phyloP scores from a whole-genome alignment of 2,888 invertebrate genomes.

The Oxystoma pomonae region DNA sequence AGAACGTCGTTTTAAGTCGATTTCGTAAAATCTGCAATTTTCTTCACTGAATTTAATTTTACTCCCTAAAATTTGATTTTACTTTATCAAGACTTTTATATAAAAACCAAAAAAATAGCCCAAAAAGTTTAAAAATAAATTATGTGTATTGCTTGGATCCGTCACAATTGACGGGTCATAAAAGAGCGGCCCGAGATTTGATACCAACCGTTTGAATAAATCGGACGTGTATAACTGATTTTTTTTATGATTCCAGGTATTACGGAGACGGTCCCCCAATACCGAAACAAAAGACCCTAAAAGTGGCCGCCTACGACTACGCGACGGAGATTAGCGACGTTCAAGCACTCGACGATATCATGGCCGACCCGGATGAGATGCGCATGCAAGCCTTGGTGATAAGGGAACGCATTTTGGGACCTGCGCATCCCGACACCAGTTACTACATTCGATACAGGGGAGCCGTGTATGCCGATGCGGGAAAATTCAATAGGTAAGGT shows the following conservation, averaged over 20 bases:
- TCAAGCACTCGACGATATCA: constrained; percentile 77
- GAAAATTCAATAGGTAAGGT: constrained; percentile 67
- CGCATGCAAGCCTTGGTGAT: constrained; percentile 93
- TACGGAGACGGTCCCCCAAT: constrained; percentile 59
- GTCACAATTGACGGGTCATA: no score
- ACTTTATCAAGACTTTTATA: no score
- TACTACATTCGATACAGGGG: constrained; percentile 84
- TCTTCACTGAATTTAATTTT: no score
- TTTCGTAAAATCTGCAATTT: no score
- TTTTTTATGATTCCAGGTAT: constrained; percentile 30
- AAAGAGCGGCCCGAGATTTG: no score
- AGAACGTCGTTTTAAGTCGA: no score
- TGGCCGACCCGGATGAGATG: constrained; percentile 94
- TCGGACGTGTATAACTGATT: neutral
- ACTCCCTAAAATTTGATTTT: no score
- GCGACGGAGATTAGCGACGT: constrained; percentile 76
- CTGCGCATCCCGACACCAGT: constrained; percentile 94
- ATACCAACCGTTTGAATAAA: no score
- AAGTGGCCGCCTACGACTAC: constrained; percentile 85
- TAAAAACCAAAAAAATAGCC: no score
- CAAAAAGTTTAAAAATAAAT: no score
- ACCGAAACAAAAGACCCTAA: constrained; percentile 64
- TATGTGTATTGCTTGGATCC: no score
- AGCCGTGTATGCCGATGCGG: constrained; percentile 81
- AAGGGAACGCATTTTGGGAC: constrained; percentile 83